Percentiles rank a stretch among this genome's conserved stretches.
Conservation (phyloP, 2,113 vertebrate species). For the Puntigrus tetrazona region DNA sequence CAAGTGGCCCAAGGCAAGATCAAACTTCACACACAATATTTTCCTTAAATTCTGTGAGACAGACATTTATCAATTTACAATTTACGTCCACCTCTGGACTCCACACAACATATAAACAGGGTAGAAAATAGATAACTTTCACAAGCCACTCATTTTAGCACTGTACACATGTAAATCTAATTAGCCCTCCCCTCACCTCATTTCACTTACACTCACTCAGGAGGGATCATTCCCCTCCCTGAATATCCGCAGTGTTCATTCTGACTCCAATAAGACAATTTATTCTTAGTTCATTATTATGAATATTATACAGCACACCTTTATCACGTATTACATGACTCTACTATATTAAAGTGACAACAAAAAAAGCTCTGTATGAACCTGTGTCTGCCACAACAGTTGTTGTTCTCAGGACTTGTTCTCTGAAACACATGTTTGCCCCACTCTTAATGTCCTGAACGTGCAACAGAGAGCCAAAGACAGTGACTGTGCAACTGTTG, state of each 20-base stretch:
- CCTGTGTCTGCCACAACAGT: constrained; percentile 3
- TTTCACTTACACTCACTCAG: neutral
- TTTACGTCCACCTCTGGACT: neutral
- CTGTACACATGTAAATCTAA: constrained; percentile 6
- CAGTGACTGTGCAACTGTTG: neutral
- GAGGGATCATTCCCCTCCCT: neutral
- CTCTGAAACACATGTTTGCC: constrained; percentile 7
- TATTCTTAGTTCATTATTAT: neutral
- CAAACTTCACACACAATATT: neutral
- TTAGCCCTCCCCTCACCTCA: neutral
- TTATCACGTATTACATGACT: neutral
- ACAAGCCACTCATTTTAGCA: neutral
- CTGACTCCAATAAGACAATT: neutral
- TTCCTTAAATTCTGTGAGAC: neutral
- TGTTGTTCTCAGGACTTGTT: neutral
- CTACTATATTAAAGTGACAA: neutral
- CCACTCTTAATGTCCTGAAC: neutral
- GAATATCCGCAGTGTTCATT: neutral
- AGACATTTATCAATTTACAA: neutral
- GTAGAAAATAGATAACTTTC: neutral
- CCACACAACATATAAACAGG: neutral
- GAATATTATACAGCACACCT: neutral
- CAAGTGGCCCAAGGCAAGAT: neutral
- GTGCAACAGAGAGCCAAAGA: neutral
- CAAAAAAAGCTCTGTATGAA: neutral